Evolutionary conservation across 2,888 invertebrate genomes (phyloP), one percentile per base, ranked within the genome.

Genomic region (Metacarcinus magister): DNA sequence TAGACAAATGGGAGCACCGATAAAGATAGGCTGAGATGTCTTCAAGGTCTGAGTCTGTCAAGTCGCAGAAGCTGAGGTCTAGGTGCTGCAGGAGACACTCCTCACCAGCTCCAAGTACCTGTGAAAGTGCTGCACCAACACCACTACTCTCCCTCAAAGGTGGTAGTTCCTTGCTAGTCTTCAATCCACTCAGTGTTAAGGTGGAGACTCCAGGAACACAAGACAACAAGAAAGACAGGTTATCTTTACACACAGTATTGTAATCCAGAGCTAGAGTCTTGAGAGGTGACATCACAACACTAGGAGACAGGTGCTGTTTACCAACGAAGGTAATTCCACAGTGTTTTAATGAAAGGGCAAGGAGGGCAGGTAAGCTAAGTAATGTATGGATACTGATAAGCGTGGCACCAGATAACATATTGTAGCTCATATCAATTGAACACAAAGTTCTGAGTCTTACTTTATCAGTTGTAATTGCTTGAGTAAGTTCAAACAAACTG

Each of bases 1-100:
- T 92, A 32, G 75, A 95, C 82, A 97, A 43, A 43, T 48, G 94
- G 4, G 96, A 92, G 39, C 97, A 96, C 44, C 96, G 96, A 67
- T 96, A 96, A 10, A 97, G 46, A 82, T 96, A 97, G 28, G 96
- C 46, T 13, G 95, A 93, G 43, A 97, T 92, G 46, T 95, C 96
- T 13, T 96, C 96, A 16, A 97, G 48, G 54, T 96, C 97, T 23
- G 89, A 75, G 92, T 95, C 94, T 8, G 75, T 67, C 28, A 96
- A 43, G 39, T 95, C 87, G 39, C 96, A 94, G 32, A 39, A 96
- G 32, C 96, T 96, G 54, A 97, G 92, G 60, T 97, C 95, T 10
- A 97, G 90, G 44, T 75, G 82, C 67, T 97, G 89, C 67, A 97
- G 60, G 7, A 46, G 89, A 91, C 97, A 97, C 60, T 96, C 94